Evolutionary conservation across 92 coral and sea anemone genomes (phyloP), one percentile per base, ranked within the genome.

Genomic region (Parazoanthus atlanticus): DNA sequence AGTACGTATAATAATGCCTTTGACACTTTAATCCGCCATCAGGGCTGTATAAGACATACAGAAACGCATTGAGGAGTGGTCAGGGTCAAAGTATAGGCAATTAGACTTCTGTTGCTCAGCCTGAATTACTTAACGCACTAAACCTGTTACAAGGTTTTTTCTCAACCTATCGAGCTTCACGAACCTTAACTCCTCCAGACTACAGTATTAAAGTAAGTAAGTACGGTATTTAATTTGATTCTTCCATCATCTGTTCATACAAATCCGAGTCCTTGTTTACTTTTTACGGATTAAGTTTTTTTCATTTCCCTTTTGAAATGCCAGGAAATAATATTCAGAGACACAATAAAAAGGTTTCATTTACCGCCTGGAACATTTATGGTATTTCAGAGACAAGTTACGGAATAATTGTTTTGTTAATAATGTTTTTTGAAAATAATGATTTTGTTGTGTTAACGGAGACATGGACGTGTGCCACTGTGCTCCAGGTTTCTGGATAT

Each of bases 341-440:
- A 73, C 13, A 41, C 21, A 73, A 73, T 41, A 31, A 38, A 73
- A 73, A 73, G 78, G 40, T 89, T 76, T 84, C 91, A 52, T 76
- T 91, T 76, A 86, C 85, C 79, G 30, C 93, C 31, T 91, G 91
- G 91, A 91, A 88, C 71, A 88, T 91, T 69, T 73, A 91, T 65
- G 93, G 93, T 54, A 79, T 91, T 30, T 30, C 30, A 47, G 56
- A n/a, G 85, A 84, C 65, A 89, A 84, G 73, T 73, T 87, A 2
- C 54, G 47, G 49, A 89, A 61, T 8, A 65, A 79, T 38, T 54
- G 41, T 54, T 52, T 40, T 29, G 77, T 58, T 33, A 40, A n/a
- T n/a, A 25, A 23, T 69, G 77, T n/a, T n/a, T n/a, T n/a, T 61
- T 85, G 43, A 41, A 23, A 73, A 3, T 33, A 34, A 13, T 26